phyloP scores from a whole-genome alignment of 2,797 vertebrate genomes.

The Tangara arthus region DNA sequence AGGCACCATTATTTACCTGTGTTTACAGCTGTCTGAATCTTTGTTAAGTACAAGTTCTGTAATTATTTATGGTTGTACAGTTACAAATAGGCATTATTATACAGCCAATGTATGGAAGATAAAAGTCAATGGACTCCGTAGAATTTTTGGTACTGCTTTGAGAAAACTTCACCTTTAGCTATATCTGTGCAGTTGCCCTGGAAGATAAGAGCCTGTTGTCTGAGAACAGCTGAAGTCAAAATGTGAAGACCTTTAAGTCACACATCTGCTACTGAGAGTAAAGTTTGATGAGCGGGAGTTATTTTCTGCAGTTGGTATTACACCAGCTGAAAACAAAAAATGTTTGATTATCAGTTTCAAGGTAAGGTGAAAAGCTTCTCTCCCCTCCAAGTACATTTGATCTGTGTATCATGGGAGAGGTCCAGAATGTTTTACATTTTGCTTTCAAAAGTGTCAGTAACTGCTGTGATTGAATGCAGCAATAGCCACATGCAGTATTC shows the following conservation, averaged over 20 bases:
- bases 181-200: not conserved
- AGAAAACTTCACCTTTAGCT: not conserved
- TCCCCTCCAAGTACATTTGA: not conserved
- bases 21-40: not conserved
- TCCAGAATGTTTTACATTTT: not conserved
- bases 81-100: not conserved
- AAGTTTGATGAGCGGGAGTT: not conserved
- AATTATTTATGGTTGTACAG: not conserved
- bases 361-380: not conserved
- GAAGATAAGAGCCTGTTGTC: not conserved
- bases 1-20: not conserved
- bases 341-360: not conserved
- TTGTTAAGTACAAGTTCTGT: not conserved
- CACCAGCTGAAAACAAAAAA: not conserved
- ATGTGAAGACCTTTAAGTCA: constrained; percentile 1
- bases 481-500: not conserved
- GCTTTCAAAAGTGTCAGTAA: not conserved
- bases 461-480: not conserved
- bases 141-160: not conserved
- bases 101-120: not conserved
- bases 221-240: constrained; percentile 21
- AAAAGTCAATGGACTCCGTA: not conserved
- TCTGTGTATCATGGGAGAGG: not conserved
- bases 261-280: not conserved
- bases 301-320: not conserved